These are phyloP conservation scores for Fukomys damarensis DNA, from an alignment of 2,113 vertebrate genomes.

Conservation along the genomic window DNA sequence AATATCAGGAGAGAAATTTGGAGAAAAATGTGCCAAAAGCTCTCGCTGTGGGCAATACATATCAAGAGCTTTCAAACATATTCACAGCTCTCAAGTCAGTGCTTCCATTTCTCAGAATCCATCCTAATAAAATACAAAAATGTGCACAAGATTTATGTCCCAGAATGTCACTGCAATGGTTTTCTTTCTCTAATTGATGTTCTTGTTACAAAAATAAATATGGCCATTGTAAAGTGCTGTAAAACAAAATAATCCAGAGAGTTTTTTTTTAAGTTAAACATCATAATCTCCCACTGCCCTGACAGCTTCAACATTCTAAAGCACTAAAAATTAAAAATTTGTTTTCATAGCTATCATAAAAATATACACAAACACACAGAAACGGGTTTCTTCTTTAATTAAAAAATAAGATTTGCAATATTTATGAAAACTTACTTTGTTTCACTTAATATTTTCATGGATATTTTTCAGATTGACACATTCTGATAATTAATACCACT, in stretches of 20 bases:
- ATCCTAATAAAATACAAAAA: not conserved
- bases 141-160: not conserved
- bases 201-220: not conserved
- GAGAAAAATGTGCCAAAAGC: not conserved
- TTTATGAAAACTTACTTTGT: not conserved
- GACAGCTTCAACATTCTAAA: not conserved
- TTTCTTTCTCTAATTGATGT: not conserved
- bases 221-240: not conserved
- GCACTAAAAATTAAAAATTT: not conserved
- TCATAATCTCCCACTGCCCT: not conserved
- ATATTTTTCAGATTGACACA: slow-evolving; percentile 1
- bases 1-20: not conserved
- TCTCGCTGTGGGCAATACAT: not conserved
- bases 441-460: not conserved
- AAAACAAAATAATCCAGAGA: not conserved
- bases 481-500: not conserved
- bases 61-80: not conserved
- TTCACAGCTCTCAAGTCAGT: not conserved
- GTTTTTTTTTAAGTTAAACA: not conserved
- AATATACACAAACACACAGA: not conserved
- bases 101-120: not conserved
- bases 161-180: not conserved
- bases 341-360: not conserved
- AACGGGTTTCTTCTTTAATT: not conserved
- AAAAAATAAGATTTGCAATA: not conserved